Percentiles rank a stretch among this genome's conserved stretches.
These are phyloP conservation scores for Helogale parvula DNA, from an alignment of 2,113 vertebrate genomes.

Conservation along the genomic window DNA sequence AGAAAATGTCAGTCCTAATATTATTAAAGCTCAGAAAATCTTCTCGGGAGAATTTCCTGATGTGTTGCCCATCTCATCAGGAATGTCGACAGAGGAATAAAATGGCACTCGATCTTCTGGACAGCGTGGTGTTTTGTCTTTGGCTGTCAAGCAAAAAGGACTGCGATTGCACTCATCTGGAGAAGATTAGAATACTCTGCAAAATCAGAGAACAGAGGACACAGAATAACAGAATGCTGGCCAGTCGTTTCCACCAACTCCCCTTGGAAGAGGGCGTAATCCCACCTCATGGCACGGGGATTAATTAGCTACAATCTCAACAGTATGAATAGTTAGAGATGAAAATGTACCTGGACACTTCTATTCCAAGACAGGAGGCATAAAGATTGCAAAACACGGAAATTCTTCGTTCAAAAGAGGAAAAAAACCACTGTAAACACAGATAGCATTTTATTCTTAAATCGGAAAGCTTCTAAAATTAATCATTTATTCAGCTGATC, in stretches of 20 bases:
- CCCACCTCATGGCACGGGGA: background rate
- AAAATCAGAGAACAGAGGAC: conserved; percentile 78
- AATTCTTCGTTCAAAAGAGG: background rate
- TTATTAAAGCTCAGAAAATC: conserved; percentile 65
- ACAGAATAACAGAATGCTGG: background rate
- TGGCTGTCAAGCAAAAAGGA: conserved; percentile 77
- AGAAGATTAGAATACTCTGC: conserved; percentile 76
- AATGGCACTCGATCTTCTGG: conserved; percentile 78
- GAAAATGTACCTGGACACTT: background rate
- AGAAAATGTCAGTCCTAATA: conserved; percentile 77
- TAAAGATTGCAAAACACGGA: background rate
- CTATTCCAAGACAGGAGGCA: background rate
- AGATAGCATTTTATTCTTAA: conserved; percentile 34
- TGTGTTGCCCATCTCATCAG: conserved; percentile 73
- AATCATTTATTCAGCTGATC: background rate
- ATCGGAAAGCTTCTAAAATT: conserved; percentile 46
- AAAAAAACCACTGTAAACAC: background rate
- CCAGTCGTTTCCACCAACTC: background rate
- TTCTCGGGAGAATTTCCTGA: conserved; percentile 73
- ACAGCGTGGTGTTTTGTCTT: conserved; percentile 82
- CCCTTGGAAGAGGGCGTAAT: background rate
- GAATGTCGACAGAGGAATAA: conserved; percentile 79
- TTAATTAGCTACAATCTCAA: conserved; percentile 41
- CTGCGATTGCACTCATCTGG: conserved; percentile 69
- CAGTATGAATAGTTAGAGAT: background rate